Evolutionary conservation across 2,797 vertebrate species (phyloP), one percentile per base, ranked within the genome.

Genomic region (Bradypus variegatus): DNA sequence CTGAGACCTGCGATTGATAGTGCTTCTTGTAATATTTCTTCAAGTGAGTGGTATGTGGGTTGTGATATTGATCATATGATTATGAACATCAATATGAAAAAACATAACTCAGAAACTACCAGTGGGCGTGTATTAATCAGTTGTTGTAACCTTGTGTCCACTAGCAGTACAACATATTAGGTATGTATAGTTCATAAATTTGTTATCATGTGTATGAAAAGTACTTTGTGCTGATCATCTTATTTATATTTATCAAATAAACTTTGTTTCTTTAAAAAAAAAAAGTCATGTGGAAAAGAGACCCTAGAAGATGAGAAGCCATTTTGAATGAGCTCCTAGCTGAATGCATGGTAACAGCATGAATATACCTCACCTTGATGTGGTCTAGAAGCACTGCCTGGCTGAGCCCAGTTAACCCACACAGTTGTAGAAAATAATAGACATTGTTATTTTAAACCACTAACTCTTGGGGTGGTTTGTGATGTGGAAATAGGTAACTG

Each of bases 201-300:
- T 97, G 97, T 98, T 97, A 97, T 97, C 97, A 97, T 96, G 97
- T 97, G 97, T 98, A 98, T 97, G 97, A 97, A 97, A 97, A 98
- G 97, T 98, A 97, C 98, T 98, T 98, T 98, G 97, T 98, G 97
- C 98, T 98, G 97, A 97, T 98, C 98, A 98, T 98, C 98, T 99
- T 98, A 98, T 99, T 99, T 99, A 98, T 99, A 99, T 98, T 98
- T 98, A 99, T 98, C 98, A 98, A 99, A 99, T 99, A 99, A 99
- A 99, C 97, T 98, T 96, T 98, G 98, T 97, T 98, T 98, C 98
- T 98, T 99, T 99, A 45, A 45, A 45, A 45, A 45, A 45, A 91
- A 89, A 36, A 67, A 90, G 36, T 48, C 72, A 72, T 31, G 29
- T 38, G 73, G 77, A 89, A 89, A 87, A 88, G 58, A 88, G 82